Evolutionary conservation across 2,888 invertebrate genomes (phyloP).

Genomic region (Meiosimyza decipiens): DNA sequence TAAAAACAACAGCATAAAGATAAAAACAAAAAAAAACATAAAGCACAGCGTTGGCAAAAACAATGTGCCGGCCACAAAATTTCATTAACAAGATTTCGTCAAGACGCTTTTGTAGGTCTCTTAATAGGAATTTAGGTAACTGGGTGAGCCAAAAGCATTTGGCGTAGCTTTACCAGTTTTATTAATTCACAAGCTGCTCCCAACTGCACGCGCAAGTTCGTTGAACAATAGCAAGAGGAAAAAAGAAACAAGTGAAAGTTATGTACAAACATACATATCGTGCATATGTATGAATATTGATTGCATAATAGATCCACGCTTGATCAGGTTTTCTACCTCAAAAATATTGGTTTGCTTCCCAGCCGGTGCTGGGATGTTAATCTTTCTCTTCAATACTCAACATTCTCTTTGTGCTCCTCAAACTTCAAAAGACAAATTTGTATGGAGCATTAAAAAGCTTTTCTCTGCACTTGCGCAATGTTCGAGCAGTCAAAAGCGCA

Average conservation of each 20-base stretch:
- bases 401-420: no score
- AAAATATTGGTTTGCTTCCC: no score
- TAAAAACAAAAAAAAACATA: no score
- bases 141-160: constrained; percentile 41
- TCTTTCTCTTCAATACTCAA: no score
- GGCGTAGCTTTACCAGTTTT: constrained; percentile 40
- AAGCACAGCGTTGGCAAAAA: neutral
- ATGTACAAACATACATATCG: neutral
- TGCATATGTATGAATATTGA: neutral
- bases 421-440: no score
- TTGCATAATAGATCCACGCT: neutral
- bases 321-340: neutral
- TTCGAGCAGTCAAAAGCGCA: no score
- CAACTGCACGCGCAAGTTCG: no score
- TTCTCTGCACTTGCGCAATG: no score
- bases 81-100: constrained; percentile 60
- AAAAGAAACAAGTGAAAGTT: constrained; percentile 24
- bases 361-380: no score
- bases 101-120: constrained; percentile 45
- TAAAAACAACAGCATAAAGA: constrained; percentile 3
- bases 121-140: constrained; percentile 44
- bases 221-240: neutral
- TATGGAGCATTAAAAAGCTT: no score
- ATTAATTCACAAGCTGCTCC: no score
- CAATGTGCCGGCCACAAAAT: constrained; percentile 45